Conservation (phyloP, 2,113 vertebrate species). For the Narcine bancroftii region DNA sequence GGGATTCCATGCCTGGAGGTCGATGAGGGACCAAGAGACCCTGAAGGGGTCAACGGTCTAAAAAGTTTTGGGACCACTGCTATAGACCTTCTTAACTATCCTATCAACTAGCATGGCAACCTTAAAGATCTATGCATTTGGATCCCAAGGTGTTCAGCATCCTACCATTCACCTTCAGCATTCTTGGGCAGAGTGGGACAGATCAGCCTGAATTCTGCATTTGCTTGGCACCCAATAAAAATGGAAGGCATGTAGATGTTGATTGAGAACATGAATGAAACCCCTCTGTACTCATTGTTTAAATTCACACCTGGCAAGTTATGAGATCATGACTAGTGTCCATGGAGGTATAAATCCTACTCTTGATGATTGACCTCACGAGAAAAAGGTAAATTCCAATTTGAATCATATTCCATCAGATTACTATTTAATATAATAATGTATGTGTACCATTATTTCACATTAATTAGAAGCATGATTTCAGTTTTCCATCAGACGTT, state of each 20-base stretch:
- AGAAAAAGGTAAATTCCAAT: neutral
- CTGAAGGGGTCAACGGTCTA: too few species aligned
- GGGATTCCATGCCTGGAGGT: too few species aligned
- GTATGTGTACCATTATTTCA: neutral
- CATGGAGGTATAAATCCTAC: neutral
- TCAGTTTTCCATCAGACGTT: neutral
- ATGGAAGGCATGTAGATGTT: neutral
- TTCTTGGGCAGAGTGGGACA: neutral
- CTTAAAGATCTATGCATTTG: too few species aligned
- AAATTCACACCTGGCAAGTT: neutral
- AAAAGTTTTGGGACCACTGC: too few species aligned
- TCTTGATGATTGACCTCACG: neutral
- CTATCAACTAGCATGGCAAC: too few species aligned
- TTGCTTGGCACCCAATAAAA: neutral
- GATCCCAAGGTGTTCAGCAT: too few species aligned
- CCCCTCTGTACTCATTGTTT: neutral
- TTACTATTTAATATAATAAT: neutral
- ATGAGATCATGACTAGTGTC: neutral
- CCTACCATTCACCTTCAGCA: neutral
- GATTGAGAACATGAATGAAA: neutral
- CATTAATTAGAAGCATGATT: neutral
- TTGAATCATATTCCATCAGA: neutral
- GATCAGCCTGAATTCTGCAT: neutral
- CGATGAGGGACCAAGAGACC: too few species aligned
- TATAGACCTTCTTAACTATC: too few species aligned